These are phyloP conservation scores for Paramormyrops kingsleyae DNA, from an alignment of 2,113 vertebrate genomes.

Conservation along the genomic window DNA sequence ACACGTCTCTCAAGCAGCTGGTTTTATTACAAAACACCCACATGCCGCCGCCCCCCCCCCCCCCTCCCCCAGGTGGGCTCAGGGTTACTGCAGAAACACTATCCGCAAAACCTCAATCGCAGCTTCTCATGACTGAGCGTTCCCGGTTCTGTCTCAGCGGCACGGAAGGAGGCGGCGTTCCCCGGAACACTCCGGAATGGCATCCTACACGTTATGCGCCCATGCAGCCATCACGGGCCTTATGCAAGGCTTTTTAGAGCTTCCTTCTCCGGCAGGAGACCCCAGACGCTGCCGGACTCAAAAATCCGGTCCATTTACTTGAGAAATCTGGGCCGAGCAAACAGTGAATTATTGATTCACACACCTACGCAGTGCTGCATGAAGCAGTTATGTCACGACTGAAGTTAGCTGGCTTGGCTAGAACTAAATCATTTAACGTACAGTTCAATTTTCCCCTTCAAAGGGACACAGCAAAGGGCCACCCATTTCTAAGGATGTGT, in stretches of 20 bases:
- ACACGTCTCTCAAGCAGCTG: background rate
- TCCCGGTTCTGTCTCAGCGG: background rate
- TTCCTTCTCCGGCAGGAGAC: background rate
- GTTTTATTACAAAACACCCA: background rate
- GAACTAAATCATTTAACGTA: conserved; percentile 6
- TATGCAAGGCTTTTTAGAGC: background rate
- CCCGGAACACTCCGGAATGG: background rate
- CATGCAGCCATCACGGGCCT: background rate
- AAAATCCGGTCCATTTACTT: conserved; percentile 51
- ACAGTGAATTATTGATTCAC: conserved; percentile 53
- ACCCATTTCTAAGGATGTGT: background rate
- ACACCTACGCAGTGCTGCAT: conserved; percentile 13
- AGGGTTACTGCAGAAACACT: background rate
- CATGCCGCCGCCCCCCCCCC: background rate
- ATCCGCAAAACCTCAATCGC: background rate
- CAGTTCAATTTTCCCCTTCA: background rate
- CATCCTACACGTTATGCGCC: background rate
- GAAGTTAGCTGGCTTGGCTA: background rate
- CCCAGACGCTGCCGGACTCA: conserved; percentile 21
- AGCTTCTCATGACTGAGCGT: background rate
- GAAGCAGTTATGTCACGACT: background rate
- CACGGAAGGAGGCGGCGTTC: background rate
- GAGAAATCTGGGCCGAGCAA: conserved; percentile 41
- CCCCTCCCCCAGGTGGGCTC: background rate
- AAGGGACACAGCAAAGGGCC: background rate